Evolutionary conservation across 2,888 invertebrate genomes (phyloP).

Genomic region (Ophion ventricosus): DNA sequence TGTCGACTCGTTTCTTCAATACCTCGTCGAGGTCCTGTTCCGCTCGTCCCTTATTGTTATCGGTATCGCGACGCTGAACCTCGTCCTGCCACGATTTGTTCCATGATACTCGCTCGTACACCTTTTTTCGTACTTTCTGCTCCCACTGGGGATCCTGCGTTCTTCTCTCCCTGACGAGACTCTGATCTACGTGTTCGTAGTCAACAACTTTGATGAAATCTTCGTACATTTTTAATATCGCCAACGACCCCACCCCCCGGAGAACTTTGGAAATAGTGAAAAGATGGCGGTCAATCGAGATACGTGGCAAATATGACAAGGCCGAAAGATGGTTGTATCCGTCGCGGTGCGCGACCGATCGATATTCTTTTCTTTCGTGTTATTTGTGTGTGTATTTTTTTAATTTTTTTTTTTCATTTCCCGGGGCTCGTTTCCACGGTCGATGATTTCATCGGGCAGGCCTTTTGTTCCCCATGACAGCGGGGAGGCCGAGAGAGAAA

Average conservation of each 20-base stretch:
- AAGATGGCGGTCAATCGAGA: not conserved
- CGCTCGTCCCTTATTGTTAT: not conserved
- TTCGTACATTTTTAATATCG: conserved; percentile 13
- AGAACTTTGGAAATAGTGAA: not conserved
- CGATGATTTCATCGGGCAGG: conserved; percentile 69
- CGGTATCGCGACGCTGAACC: not conserved
- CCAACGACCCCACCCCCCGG: not conserved
- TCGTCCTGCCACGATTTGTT: conserved; percentile 38
- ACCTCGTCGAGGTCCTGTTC: conserved; percentile 52
- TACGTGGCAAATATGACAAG: conserved; percentile 11
- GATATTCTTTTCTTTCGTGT: not conserved
- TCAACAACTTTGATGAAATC: conserved; percentile 6
- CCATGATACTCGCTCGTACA: conserved; percentile 58
- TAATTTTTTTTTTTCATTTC: too few relatives aligned
- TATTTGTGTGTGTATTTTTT: not conserved
- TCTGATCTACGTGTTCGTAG: conserved; percentile 21
- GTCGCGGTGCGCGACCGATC: conserved; percentile 4
- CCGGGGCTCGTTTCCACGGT: conserved; percentile 43
- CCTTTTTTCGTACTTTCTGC: conserved; percentile 23
- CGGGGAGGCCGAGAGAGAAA: not conserved
- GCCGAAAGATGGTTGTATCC: not conserved
- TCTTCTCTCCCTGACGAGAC: conserved; percentile 9
- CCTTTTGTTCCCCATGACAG: not conserved
- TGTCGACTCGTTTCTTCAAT: conserved; percentile 51
- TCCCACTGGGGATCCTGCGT: conserved; percentile 39